Conservation (phyloP, 2,113 vertebrate genomes). For the Dasyurus viverrinus region DNA sequence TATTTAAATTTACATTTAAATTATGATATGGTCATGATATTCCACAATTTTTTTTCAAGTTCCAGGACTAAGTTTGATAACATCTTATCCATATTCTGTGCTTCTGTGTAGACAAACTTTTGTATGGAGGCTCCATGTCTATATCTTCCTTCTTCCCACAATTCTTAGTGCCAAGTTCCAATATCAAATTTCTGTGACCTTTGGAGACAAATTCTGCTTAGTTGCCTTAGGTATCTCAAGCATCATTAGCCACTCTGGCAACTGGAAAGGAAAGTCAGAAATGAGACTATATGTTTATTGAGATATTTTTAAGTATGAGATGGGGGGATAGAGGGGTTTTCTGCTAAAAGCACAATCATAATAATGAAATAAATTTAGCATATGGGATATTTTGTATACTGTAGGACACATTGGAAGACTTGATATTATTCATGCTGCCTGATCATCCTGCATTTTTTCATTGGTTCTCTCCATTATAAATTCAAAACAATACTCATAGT, state of each 20-base stretch:
- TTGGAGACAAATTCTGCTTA: background rate
- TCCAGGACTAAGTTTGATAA: background rate
- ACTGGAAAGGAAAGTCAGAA: background rate
- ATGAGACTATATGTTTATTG: background rate
- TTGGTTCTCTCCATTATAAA: constrained; percentile 26
- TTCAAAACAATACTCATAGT: constrained; percentile 18
- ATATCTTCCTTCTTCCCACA: background rate
- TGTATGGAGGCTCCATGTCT: background rate
- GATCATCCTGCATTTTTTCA: constrained; percentile 3
- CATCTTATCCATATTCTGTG: background rate
- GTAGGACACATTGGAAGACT: background rate
- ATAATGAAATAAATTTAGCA: constrained; percentile 35
- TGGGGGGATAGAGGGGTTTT: background rate
- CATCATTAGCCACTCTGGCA: background rate
- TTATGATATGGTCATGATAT: background rate
- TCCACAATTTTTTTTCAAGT: constrained; percentile 23
- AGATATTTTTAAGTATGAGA: background rate
- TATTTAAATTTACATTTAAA: background rate
- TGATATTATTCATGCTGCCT: background rate
- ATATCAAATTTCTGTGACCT: background rate
- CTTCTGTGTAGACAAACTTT: background rate
- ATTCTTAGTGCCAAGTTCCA: background rate
- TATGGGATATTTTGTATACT: background rate
- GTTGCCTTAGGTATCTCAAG: background rate
- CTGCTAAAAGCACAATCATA: constrained; percentile 5